A percentile compares a stretch with the other conserved stretches of the same genome.
These are phyloP conservation scores for Drosophila demipolita DNA, from an alignment of 2,888 invertebrate genomes.

Conservation along the genomic window DNA sequence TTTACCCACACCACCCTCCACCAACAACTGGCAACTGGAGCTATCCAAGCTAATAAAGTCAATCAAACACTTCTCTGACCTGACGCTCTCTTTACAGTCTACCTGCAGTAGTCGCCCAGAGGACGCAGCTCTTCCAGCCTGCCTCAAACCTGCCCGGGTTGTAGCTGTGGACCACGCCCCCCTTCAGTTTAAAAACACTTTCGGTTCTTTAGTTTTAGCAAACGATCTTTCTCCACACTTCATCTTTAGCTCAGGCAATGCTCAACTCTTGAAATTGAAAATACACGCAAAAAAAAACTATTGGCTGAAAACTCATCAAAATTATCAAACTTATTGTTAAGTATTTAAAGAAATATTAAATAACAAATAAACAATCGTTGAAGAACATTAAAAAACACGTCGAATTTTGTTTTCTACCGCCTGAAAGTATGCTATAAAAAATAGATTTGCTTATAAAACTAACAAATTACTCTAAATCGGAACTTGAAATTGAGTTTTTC, in stretches of 20 bases:
- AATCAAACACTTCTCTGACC: conserved; percentile 56
- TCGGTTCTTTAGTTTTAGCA: conserved; percentile 47
- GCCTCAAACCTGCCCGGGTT: conserved; percentile 52
- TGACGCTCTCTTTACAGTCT: conserved; percentile 78
- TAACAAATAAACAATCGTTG: conserved; percentile 68
- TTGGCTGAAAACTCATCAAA: conserved; percentile 47
- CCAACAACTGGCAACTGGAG: conserved; percentile 34
- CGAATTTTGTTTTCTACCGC: conserved; percentile 2
- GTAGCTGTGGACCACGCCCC: conserved; percentile 54
- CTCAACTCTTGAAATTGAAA: conserved; percentile 1
- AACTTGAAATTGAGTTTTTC: neutral
- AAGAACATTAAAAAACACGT: conserved; percentile 19
- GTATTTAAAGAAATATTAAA: conserved; percentile 64
- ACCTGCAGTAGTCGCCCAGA: conserved; percentile 70
- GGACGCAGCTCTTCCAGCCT: conserved; percentile 61
- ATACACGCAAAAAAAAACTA: conserved; percentile 10
- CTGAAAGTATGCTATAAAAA: conserved; percentile 50
- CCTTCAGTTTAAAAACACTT: conserved; percentile 50
- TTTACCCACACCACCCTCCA: conserved; percentile 19
- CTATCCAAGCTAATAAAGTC: conserved; percentile 32
- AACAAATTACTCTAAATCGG: neutral
- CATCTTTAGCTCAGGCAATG: conserved; percentile 32
- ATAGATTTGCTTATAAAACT: neutral
- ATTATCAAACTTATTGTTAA: conserved; percentile 58
- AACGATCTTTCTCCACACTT: conserved; percentile 25